Evolutionary conservation across 2,113 vertebrate genomes (phyloP), one percentile per base, ranked within the genome.

Genomic region (Egretta garzetta): DNA sequence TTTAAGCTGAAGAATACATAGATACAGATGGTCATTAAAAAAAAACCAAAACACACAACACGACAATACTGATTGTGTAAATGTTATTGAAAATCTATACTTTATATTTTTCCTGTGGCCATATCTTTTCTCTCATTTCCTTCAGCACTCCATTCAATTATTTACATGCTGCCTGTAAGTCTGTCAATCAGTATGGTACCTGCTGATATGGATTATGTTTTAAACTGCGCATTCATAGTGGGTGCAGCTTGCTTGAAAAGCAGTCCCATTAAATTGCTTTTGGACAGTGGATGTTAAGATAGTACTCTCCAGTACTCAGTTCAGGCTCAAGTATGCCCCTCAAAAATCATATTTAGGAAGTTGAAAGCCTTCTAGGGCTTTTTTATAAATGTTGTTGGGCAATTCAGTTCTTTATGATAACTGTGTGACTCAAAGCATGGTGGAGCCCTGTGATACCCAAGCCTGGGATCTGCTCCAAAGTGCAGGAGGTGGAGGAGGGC

Each of bases 251-350:
- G 53, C 43, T 60, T 86, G 56, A 23, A 59, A 59, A 81, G 19
- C 43, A 52, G 8, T 16, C 60, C 37, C 2, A 0, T 71, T 80
- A 72, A 80, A 71, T 28, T 74, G 13, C 15, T 80, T 52, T 87
- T 64, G 52, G 28, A 52, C 47, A 56, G 39, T 37, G 14, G 32
- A 55, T 55, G 28, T 26, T 66, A 62, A 71, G 45, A 32, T 11
- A 83, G 18, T 33, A 28, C 17, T 81, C 53, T 59, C 14, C 0
- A 0, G n/a, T 47, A 32, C 16, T 62, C 1, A 0, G 7, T 26
- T 86, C 10, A 72, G 60, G 13, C 16, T 67, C 3, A 1, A 59
- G 24, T 26, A 55, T 19, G 30, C 35, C 24, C 15, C 52, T 66
- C 59, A 77, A 49, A 92, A 53, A 50, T 33, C 8, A 3, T 35